Base-by-base conservation (phyloP, 2,888 invertebrate genomes). In the Camponotus fellah region DNA sequence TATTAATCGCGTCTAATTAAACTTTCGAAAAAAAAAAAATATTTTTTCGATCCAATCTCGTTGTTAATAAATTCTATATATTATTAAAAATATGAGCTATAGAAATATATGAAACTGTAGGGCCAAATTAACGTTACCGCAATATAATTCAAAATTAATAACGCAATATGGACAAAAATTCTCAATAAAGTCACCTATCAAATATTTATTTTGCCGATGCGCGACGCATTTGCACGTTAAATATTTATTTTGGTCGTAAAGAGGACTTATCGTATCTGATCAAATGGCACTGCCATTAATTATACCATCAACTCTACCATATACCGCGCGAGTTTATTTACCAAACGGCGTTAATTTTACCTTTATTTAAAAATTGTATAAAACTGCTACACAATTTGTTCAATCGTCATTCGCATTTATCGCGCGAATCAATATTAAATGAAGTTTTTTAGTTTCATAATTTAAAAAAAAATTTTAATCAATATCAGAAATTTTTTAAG, bases 191-290 rank as follows among this genome's bases (percentile, higher is more conserved):
- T 26, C 76, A 17, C n/a, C 32, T 4, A 32, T 77, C 71, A 71
- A 71, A 80, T 37, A 62, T 71, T 80, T 71, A 60, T 2, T 34
- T 71, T 21, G 58, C 43, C 43, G 43, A 68, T 56, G 58, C 34
- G 66, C 37, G 12, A 76, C 26, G 77, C 68, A 68, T 77, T 80
- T 60, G 46, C 71, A 46, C 8, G 37, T 71, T 46, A 80, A 60
- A 80, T 71, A 71, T 71, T 80, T 71, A 80, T 71, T 80, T 60
- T 62, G 5, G 3, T 21, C 69, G 21, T 21, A 71, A 80, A 80
- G 12, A 37, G 34, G 17, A 32, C 60, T 69, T 79, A 69, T 79
- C 77, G 21, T 46, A 46, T 46, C 60, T 71, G 37, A 9, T 34
- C 34, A 80, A 80, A 71, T 60, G 60, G 26, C 8, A n/a, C 8